phyloP scores from a whole-genome alignment of 2,888 invertebrate species.

The Ethmia dodecea region DNA sequence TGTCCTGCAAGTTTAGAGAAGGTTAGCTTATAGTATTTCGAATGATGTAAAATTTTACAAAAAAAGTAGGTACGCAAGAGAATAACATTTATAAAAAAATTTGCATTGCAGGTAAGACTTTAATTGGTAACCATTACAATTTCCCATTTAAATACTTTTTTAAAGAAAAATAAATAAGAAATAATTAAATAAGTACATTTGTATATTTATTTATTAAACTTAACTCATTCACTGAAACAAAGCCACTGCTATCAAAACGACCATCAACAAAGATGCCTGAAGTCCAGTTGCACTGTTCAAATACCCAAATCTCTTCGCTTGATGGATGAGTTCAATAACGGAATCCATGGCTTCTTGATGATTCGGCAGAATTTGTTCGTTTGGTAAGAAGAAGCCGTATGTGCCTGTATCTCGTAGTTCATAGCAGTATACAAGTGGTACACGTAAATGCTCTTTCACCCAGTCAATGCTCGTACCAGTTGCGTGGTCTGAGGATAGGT shows the following conservation, averaged over 20 bases:
- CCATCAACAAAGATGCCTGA: constrained; percentile 11
- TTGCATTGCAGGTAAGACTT: too few relatives aligned
- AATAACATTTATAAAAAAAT: too few relatives aligned
- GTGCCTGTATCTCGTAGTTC: constrained; percentile 83
- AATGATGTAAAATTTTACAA: too few relatives aligned
- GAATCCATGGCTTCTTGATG: constrained; percentile 78
- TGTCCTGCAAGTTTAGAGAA: too few relatives aligned
- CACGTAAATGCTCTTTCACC: constrained; percentile 81
- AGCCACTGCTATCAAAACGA: constrained; percentile 6
- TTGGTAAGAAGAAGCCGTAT: constrained; percentile 83
- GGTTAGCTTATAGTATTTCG: too few relatives aligned
- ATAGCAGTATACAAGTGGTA: constrained; percentile 82
- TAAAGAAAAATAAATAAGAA: too few relatives aligned
- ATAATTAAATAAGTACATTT: too few relatives aligned
- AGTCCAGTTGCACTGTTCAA: constrained; percentile 28
- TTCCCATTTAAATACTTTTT: too few relatives aligned
- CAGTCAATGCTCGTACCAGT: constrained; percentile 86
- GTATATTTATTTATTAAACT: not conserved
- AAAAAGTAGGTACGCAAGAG: too few relatives aligned
- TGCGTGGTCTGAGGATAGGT: constrained; percentile 70
- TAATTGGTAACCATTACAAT: too few relatives aligned
- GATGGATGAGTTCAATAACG: constrained; percentile 47
- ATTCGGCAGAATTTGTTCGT: constrained; percentile 80
- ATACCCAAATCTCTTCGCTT: constrained; percentile 52
- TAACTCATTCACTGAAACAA: not conserved